These are phyloP conservation scores for Hyposmocoma kahamanoa DNA, from an alignment of 1,140 invertebrate species.

Conservation along the genomic window DNA sequence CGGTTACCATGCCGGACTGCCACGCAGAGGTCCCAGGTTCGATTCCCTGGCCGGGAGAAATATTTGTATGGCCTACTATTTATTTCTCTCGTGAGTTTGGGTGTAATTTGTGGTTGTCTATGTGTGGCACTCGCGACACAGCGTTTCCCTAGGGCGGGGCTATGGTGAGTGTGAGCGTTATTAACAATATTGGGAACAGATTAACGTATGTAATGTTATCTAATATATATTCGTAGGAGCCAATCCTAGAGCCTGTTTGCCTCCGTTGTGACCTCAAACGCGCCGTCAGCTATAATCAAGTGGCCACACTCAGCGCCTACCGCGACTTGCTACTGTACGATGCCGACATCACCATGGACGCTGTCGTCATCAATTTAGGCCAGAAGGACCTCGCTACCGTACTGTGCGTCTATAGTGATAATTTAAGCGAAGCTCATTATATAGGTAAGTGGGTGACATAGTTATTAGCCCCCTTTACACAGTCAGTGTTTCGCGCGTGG, in stretches of 20 bases:
- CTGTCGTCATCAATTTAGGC: conserved; percentile 79
- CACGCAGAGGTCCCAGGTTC: too few species aligned
- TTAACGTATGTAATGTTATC: too few species aligned
- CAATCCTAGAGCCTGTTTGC: conserved; percentile 83
- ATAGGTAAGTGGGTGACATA: conserved; percentile 60
- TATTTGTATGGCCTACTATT: too few species aligned
- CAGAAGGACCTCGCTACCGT: conserved; percentile 82
- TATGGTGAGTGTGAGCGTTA: too few species aligned
- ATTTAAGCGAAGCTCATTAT: conserved; percentile 67
- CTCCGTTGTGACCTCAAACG: conserved; percentile 84
- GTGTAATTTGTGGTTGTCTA: too few species aligned
- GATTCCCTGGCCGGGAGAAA: too few species aligned
- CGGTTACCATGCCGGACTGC: too few species aligned
- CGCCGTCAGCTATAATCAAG: conserved; percentile 69
- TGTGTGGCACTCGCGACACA: too few species aligned
- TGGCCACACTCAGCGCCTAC: conserved; percentile 27
- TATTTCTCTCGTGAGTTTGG: too few species aligned
- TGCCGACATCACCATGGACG: conserved; percentile 79
- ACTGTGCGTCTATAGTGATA: conserved; percentile 81
- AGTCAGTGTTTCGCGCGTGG: too few species aligned
- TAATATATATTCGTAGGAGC: conserved; percentile 81
- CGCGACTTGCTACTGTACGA: conserved; percentile 74
- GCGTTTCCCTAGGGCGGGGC: too few species aligned
- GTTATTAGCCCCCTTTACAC: neutral
- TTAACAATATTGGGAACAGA: too few species aligned